Base-by-base conservation (phyloP, 2,888 invertebrate genomes). In the Tenthredo notha region DNA sequence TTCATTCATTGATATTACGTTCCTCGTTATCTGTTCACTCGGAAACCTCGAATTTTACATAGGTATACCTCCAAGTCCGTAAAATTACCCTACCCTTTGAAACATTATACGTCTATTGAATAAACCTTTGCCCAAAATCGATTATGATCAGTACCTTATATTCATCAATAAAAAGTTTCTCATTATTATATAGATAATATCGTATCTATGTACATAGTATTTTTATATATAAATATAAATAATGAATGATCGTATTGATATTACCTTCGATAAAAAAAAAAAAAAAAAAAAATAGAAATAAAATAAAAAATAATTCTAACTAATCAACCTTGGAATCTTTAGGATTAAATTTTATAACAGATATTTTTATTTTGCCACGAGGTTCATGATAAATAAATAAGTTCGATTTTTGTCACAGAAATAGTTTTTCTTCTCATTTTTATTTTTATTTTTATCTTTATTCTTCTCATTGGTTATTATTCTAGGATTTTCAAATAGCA, bases 401-500 rank as follows among this genome's bases (percentile, higher is more conserved):
- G n/a, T n/a, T n/a, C n/a, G n/a, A n/a, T n/a, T n/a, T n/a, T n/a
- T n/a, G n/a, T n/a, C n/a, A n/a, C n/a, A n/a, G n/a, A n/a, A n/a
- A n/a, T n/a, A n/a, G n/a, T n/a, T n/a, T 10, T 61, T 21, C 6
- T 10, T 18, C 10, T 40, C 40, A n/a, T 72, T n/a, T 7, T 40
- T 33, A 33, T 33, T 33, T 33, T 21, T 21, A n/a, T 10, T 58
- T 21, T 7, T 10, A 33, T 18, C 10, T 40, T 72, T 37, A 37
- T n/a, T 7, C n/a, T 1, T 72, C 21, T 40, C 10, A 1, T 15
- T 47, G 6, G 2, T 47, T 47, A 2, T 47, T 47, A 67, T 83
- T 83, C 29, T 67, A 83, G 83, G 33, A 83, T 83, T 67, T 61
- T 47, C 37, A 67, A 47, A 43, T 83, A 83, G 70, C 67, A 7